Evolutionary conservation across 2,113 vertebrate genomes (phyloP).

Genomic region (Rhinichthys klamathensis): DNA sequence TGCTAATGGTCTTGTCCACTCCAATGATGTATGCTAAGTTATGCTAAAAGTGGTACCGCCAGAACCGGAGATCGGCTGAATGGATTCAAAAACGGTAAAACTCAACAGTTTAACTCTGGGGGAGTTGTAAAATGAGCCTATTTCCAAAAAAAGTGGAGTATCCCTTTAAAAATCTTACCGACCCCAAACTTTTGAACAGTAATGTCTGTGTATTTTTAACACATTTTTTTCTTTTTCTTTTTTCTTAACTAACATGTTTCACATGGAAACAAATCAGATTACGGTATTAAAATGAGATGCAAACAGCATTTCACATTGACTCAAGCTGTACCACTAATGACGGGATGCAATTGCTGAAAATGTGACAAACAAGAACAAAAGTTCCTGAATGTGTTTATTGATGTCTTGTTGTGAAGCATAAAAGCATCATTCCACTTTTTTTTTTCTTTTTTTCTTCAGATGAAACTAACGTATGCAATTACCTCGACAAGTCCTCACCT

Average conservation of each 20-base stretch:
- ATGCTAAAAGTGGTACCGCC: no score
- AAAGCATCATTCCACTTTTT: background rate
- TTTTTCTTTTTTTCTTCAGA: background rate
- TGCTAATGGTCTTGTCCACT: no score
- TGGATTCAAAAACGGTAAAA: no score
- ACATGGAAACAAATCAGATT: conserved; percentile 9
- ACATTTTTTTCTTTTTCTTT: background rate
- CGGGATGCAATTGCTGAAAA: background rate
- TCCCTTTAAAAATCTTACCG: no score
- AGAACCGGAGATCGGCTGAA: no score
- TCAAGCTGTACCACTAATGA: background rate
- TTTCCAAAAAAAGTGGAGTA: no score
- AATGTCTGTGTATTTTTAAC: background rate
- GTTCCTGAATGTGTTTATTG: conserved; percentile 5
- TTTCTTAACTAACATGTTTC: background rate
- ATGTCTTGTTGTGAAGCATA: background rate
- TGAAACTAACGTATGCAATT: conserved; percentile 8
- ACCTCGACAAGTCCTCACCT: background rate
- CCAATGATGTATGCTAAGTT: no score
- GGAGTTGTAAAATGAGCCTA: no score
- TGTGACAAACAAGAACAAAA: no score
- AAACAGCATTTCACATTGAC: background rate
- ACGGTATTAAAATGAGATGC: background rate
- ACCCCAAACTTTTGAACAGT: background rate
- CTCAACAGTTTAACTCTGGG: no score